These are phyloP conservation scores for silkworm (Bombyx mori) DNA, from an alignment of 1,140 invertebrate species.

Conservation along the genomic window ASM3026992v2 NC_085123.1:7405001-7405500, in stretches of 20 bases:
- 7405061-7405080: slow-evolving; percentile 21
- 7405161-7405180: slow-evolving; percentile 42
- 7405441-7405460: slow-evolving; percentile 11
- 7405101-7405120: slow-evolving; percentile 24
- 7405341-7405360: slow-evolving; percentile 37
- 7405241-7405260: slow-evolving; percentile 25
- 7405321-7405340: slow-evolving; percentile 23
- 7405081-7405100: slow-evolving; percentile 17
- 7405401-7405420: slow-evolving; percentile 53
- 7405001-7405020: neutral
- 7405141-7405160: slow-evolving; percentile 49
- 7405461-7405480: too few species aligned
- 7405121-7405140: slow-evolving; percentile 33
- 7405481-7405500: neutral
- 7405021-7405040: slow-evolving; percentile 10
- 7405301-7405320: slow-evolving; percentile 15
- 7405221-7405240: slow-evolving; percentile 42
- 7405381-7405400: slow-evolving; percentile 32
- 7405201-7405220: slow-evolving; percentile 56
- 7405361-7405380: slow-evolving; percentile 20
- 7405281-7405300: slow-evolving; percentile 17
- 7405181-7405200: slow-evolving; percentile 54
- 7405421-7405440: slow-evolving; percentile 49
- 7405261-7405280: slow-evolving; percentile 16
- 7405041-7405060: slow-evolving; percentile 12